phyloP scores from a whole-genome alignment of 1,140 invertebrate genomes.

The Diplogasteroides magnus region DNA sequence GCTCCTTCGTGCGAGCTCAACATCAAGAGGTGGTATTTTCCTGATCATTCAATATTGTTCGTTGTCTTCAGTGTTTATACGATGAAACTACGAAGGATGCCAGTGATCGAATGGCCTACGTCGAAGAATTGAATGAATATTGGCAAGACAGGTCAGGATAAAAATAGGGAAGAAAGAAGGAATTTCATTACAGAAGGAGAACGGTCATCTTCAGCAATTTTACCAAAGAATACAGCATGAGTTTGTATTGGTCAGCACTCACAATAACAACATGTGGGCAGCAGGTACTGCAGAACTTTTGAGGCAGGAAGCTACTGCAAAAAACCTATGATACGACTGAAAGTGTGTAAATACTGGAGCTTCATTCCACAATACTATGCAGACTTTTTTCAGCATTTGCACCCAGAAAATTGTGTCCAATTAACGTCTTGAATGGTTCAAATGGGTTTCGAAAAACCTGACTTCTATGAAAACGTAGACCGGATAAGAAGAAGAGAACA shows the following conservation, averaged over 20 bases:
- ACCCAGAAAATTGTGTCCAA: neutral
- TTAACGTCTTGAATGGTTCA: no score
- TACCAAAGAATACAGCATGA: constrained; percentile 32
- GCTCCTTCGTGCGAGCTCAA: neutral
- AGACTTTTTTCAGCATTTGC: neutral
- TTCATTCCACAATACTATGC: no score
- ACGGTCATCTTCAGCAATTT: constrained; percentile 22
- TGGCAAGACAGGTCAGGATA: constrained; percentile 20
- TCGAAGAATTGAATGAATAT: constrained; percentile 4
- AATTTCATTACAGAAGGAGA: constrained; percentile 2
- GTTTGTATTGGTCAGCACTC: constrained; percentile 30
- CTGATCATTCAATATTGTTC: neutral
- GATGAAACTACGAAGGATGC: neutral
- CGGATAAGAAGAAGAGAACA: no score
- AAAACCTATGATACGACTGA: no score
- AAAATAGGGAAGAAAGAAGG: neutral
- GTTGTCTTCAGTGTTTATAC: neutral
- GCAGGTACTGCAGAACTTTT: no score
- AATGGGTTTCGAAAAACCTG: no score
- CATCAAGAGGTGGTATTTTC: neutral
- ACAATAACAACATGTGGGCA: constrained; percentile 36
- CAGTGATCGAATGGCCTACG: constrained; percentile 11
- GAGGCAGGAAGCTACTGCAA: no score
- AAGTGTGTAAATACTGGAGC: no score
- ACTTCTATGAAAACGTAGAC: no score